These are phyloP conservation scores for Polypterus bichir DNA, from an alignment of 2,113 vertebrate genomes.

Conservation along the genomic window DNA sequence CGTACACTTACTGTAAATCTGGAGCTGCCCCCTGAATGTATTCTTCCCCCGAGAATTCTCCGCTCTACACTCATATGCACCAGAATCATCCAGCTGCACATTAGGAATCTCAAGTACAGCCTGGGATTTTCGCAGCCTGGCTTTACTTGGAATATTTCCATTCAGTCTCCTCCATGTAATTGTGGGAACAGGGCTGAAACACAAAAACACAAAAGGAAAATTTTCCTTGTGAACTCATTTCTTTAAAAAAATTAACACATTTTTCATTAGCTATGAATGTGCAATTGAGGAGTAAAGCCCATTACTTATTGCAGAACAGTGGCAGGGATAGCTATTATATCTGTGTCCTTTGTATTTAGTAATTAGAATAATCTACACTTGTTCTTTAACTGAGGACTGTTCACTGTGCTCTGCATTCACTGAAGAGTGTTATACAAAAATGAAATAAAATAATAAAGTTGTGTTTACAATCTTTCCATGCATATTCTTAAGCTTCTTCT, in stretches of 20 bases:
- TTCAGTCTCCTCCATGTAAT: constrained; percentile 94
- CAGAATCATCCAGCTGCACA: constrained; percentile 81
- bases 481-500: too few relatives aligned
- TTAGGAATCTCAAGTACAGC: constrained; percentile 91
- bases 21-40: constrained; percentile 82
- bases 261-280: not conserved
- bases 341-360: too few relatives aligned
- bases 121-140: constrained; percentile 84
- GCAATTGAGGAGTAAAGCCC: not conserved
- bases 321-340: too few relatives aligned
- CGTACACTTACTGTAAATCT: constrained; percentile 83
- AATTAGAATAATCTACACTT: too few relatives aligned
- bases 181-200: constrained; percentile 78
- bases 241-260: not conserved
- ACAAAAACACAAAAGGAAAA: constrained; percentile 19
- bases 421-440: too few relatives aligned
- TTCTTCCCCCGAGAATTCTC: constrained; percentile 84
- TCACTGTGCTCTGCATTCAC: too few relatives aligned
- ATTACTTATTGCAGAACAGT: too few relatives aligned
- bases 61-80: constrained; percentile 84
- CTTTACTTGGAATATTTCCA: constrained; percentile 85
- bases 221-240: not conserved
- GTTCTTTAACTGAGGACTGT: too few relatives aligned
- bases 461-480: too few relatives aligned
- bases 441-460: too few relatives aligned